These are phyloP conservation scores for Lepidurus couesii DNA, from an alignment of 1,140 invertebrate species.

Conservation along the genomic window DNA sequence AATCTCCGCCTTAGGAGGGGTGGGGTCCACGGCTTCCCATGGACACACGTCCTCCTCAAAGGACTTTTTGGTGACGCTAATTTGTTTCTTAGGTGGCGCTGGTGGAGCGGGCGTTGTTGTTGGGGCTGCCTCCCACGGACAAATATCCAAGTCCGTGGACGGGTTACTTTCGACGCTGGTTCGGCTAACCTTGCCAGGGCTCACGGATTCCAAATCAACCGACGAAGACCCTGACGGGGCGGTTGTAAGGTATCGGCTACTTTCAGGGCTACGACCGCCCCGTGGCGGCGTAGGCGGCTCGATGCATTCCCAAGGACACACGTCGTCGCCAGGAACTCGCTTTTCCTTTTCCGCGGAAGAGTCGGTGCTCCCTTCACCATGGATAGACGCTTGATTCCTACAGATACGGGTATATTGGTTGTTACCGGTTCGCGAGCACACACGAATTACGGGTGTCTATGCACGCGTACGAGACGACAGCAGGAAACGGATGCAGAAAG, in stretches of 20 bases:
- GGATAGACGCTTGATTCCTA: constrained; percentile 41
- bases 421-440: constrained; percentile 16
- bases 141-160: constrained; percentile 36
- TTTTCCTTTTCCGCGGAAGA: not conserved
- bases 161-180: constrained; percentile 32
- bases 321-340: constrained; percentile 45
- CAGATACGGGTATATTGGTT: constrained; percentile 39
- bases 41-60: constrained; percentile 38
- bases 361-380: constrained; percentile 22
- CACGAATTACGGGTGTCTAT: constrained; percentile 27
- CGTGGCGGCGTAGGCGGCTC: constrained; percentile 35
- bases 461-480: constrained; percentile 33
- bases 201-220: constrained; percentile 37
- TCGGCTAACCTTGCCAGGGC: constrained; percentile 27
- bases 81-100: constrained; percentile 34
- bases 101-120: constrained; percentile 31
- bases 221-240: constrained; percentile 37
- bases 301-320: constrained; percentile 60
- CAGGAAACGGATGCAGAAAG: constrained; percentile 19
- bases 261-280: constrained; percentile 27
- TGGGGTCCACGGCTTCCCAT: constrained; percentile 36
- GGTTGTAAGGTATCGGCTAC: constrained; percentile 34
- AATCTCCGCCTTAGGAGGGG: constrained; percentile 28
- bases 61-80: constrained; percentile 35
- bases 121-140: constrained; percentile 35